A percentile compares a stretch with the other conserved stretches of the same genome.
These are phyloP conservation scores for Hypsibius dujardini DNA, from an alignment of 1,140 invertebrate species.

Conservation along the genomic window DNA sequence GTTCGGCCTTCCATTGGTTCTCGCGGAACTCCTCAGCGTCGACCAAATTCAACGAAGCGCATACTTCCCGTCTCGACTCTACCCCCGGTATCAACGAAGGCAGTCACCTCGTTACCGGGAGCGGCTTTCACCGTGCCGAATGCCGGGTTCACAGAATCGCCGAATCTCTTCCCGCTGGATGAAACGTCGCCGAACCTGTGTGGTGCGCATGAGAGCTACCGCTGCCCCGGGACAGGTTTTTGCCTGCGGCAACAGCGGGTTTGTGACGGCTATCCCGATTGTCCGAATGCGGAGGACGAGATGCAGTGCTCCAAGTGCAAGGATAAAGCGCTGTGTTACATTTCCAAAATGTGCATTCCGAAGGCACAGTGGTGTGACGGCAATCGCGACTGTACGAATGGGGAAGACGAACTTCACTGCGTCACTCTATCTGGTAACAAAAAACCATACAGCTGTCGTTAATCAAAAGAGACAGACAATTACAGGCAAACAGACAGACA, in stretches of 20 bases:
- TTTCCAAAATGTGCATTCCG: slow-evolving; percentile 1
- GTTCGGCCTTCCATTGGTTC: too few relatives aligned
- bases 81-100: too few relatives aligned
- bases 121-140: too few relatives aligned
- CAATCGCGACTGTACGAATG: background rate
- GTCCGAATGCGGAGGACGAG: slow-evolving; percentile 70
- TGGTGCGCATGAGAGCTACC: background rate
- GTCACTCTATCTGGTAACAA: slow-evolving; percentile 11
- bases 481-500: too few relatives aligned
- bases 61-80: too few relatives aligned
- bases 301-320: slow-evolving; percentile 23
- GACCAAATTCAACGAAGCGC: too few relatives aligned
- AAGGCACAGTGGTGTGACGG: slow-evolving; percentile 10
- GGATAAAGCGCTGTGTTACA: slow-evolving; percentile 6
- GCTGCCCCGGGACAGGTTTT: slow-evolving; percentile 41
- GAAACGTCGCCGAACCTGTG: too few relatives aligned
- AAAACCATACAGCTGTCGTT: background rate
- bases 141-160: too few relatives aligned
- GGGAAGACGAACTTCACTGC: slow-evolving; percentile 12
- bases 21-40: too few relatives aligned
- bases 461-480: too few relatives aligned
- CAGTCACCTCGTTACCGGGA: too few relatives aligned
- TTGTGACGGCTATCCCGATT: slow-evolving; percentile 70
- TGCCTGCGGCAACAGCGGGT: slow-evolving; percentile 76
- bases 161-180: background rate